Percentiles rank a stretch among this genome's conserved stretches.
These are phyloP conservation scores for Meteorus sp. DNA, from an alignment of 1,140 invertebrate genomes.

Conservation along the genomic window DNA sequence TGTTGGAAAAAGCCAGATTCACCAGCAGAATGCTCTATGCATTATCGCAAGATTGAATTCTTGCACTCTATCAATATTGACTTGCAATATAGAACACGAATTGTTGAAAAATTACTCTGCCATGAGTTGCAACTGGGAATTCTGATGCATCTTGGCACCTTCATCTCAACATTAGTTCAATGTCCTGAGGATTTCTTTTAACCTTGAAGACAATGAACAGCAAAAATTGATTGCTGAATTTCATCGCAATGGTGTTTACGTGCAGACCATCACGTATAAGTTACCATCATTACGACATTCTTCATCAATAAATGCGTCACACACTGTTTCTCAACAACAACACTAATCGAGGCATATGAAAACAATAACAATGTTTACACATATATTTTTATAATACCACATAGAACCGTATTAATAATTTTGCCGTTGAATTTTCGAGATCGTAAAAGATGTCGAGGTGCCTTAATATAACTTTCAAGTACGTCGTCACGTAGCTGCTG, in stretches of 20 bases:
- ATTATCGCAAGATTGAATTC: neutral
- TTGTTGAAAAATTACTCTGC: neutral
- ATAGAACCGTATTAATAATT: neutral
- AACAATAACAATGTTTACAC: too few relatives aligned
- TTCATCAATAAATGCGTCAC: neutral
- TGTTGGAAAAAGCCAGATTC: too few relatives aligned
- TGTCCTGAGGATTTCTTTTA: neutral
- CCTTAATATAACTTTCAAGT: conserved; percentile 46
- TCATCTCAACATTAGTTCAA: neutral
- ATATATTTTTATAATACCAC: too few relatives aligned
- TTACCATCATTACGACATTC: too few relatives aligned
- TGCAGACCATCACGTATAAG: too few relatives aligned
- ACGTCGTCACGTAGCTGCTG: conserved; percentile 18
- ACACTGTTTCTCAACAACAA: neutral
- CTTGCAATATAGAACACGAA: neutral
- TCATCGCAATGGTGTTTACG: too few relatives aligned
- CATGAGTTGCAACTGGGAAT: neutral
- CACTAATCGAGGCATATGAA: neutral
- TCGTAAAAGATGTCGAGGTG: conserved; percentile 26
- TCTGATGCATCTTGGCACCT: conserved; percentile 7
- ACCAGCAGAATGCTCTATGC: too few relatives aligned
- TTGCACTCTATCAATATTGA: too few relatives aligned
- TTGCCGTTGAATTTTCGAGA: conserved; percentile 25
- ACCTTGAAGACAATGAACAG: conserved; percentile 8
- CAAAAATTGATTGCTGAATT: too few relatives aligned